Evolutionary conservation across 2,888 invertebrate species (phyloP).

Genomic region (Dasypolia templi): DNA sequence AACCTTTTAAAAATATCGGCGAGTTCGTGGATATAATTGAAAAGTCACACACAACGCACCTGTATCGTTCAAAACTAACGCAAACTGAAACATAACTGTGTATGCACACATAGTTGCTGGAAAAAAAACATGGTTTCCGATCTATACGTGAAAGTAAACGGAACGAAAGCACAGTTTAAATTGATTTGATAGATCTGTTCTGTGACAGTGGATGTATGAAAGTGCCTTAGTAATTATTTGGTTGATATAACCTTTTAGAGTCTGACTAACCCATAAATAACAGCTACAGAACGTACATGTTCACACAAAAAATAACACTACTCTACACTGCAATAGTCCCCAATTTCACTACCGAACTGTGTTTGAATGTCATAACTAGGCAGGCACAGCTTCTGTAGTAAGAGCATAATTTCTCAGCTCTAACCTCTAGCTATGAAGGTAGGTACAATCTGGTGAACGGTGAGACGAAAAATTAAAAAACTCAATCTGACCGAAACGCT

Average conservation of each 20-base stretch:
- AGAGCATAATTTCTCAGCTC: constrained; percentile 2
- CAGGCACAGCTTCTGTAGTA: not conserved
- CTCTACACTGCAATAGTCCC: too few relatives aligned
- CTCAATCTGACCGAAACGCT: constrained; percentile 79
- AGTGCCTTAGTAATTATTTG: too few relatives aligned
- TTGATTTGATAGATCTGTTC: not conserved
- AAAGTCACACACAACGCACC: constrained; percentile 70
- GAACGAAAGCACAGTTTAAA: not conserved
- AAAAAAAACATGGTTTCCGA: not conserved
- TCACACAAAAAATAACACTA: not conserved
- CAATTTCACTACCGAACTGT: not conserved
- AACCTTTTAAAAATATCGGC: constrained; percentile 69
- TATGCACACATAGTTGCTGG: not conserved
- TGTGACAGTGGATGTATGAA: not conserved
- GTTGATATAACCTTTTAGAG: not conserved
- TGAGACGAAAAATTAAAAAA: constrained; percentile 87
- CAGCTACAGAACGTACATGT: not conserved
- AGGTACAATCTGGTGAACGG: constrained; percentile 59
- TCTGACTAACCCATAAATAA: not conserved
- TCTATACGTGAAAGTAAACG: not conserved
- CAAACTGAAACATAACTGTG: constrained; percentile 34
- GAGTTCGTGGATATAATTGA: constrained; percentile 73
- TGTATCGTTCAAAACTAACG: constrained; percentile 50
- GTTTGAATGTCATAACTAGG: not conserved
- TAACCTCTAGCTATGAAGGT: not conserved